Conservation (phyloP, 2,113 vertebrate genomes). For the Alligator sinensis region DNA sequence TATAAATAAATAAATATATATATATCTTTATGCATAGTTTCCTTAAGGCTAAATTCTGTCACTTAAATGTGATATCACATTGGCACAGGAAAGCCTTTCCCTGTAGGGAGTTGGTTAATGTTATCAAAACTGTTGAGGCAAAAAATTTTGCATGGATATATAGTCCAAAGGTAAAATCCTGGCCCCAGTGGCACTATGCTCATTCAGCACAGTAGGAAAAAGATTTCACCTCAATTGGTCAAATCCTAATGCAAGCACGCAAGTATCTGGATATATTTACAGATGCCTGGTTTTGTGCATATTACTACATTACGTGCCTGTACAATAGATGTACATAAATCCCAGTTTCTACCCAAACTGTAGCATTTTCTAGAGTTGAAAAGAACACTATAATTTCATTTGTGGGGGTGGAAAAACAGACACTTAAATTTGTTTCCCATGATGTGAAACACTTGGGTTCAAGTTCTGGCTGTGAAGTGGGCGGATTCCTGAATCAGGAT, state of each 20-base stretch:
- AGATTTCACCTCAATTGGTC: neutral
- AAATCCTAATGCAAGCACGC: neutral
- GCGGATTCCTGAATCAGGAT: too few relatives aligned
- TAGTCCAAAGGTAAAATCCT: neutral
- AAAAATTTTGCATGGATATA: slow-evolving; percentile 19
- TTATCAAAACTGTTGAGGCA: slow-evolving; percentile 37
- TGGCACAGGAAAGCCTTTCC: slow-evolving; percentile 48
- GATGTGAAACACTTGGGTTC: too few relatives aligned
- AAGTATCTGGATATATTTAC: neutral
- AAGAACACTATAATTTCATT: too few relatives aligned
- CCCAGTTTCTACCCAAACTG: neutral
- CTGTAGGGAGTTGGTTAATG: slow-evolving; percentile 34
- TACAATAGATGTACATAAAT: fast-evolving
- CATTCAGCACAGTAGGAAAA: neutral
- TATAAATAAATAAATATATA: slow-evolving; percentile 19
- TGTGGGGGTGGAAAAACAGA: too few relatives aligned
- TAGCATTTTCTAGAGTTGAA: too few relatives aligned
- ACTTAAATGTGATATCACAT: slow-evolving; percentile 23
- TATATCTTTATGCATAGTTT: slow-evolving; percentile 52
- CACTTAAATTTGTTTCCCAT: too few relatives aligned
- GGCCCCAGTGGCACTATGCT: neutral
- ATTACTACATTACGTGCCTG: neutral
- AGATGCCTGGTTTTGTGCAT: neutral
- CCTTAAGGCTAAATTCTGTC: slow-evolving; percentile 60
- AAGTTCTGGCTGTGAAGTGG: too few relatives aligned